Evolutionary conservation across 1,140 invertebrate genomes (phyloP).

Genomic region (Bombus huntii): DNA sequence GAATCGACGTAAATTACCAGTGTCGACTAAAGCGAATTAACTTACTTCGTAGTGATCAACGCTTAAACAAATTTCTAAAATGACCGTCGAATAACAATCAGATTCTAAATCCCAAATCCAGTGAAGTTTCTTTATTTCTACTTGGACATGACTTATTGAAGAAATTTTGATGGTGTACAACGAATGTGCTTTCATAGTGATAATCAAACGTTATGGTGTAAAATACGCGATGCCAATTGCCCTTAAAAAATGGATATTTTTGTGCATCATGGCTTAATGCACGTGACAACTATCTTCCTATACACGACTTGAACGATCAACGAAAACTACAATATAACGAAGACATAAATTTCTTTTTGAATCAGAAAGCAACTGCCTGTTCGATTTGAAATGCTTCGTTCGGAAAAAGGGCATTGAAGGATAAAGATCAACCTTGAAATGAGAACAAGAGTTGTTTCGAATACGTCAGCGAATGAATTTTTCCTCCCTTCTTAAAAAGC

Average conservation of each 20-base stretch:
- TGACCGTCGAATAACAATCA: no score
- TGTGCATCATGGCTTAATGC: not conserved
- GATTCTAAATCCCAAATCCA: not conserved
- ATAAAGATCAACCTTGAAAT: no score
- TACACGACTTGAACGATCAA: not conserved
- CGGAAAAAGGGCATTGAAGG: no score
- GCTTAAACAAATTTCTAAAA: not conserved
- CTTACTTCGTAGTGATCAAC: no score
- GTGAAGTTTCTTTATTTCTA: not conserved
- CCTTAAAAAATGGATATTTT: constrained; percentile 26
- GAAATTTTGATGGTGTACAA: not conserved
- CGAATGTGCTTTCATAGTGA: not conserved
- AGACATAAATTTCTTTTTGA: no score
- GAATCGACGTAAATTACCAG: no score
- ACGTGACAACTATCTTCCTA: not conserved
- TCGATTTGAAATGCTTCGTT: no score
- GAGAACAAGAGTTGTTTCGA: no score
- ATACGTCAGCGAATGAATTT: no score
- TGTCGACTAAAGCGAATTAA: no score
- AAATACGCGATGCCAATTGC: not conserved
- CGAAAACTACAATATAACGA: not conserved
- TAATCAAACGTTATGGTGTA: not conserved
- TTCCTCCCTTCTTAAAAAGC: no score
- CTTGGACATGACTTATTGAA: not conserved
- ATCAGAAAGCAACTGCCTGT: no score